phyloP scores from a whole-genome alignment of 2,113 vertebrate genomes.

The Notothenia coriiceps region DNA sequence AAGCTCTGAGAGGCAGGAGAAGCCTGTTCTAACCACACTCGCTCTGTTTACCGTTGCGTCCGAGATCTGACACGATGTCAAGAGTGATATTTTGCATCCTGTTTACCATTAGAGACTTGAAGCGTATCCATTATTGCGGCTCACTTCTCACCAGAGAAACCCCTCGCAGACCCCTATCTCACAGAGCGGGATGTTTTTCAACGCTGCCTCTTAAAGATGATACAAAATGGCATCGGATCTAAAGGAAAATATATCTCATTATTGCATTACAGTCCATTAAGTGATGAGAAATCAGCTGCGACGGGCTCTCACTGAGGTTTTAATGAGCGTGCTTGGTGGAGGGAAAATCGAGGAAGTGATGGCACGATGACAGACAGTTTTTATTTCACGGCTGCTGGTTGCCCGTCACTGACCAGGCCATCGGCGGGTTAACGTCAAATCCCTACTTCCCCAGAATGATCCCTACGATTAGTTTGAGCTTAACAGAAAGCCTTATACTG shows the following conservation, averaged over 20 bases:
- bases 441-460: constrained; percentile 45
- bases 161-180: constrained; percentile 18
- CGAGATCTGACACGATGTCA: constrained; percentile 56
- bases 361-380: constrained; percentile 54
- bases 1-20: constrained; percentile 3
- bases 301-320: constrained; percentile 56
- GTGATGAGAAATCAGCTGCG: constrained; percentile 65
- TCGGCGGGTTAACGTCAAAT: constrained; percentile 57
- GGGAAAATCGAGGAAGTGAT: constrained; percentile 35
- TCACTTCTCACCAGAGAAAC: constrained; percentile 35
- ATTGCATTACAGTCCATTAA: constrained; percentile 64
- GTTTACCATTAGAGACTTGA: constrained; percentile 56
- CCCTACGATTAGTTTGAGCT: constrained; percentile 69
- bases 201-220: constrained; percentile 47
- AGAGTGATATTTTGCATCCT: constrained; percentile 47
- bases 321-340: constrained; percentile 57
- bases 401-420: constrained; percentile 49
- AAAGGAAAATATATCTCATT: constrained; percentile 75
- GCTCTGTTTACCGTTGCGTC: constrained; percentile 9
- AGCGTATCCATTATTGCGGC: constrained; percentile 41
- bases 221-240: constrained; percentile 64
- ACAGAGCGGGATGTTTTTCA: constrained; percentile 22
- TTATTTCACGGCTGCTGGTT: constrained; percentile 56
- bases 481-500: constrained; percentile 47
- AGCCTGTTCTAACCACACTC: background rate